Conservation (phyloP, 2,797 vertebrate species). For the Tenualosa thibaudeaui region DNA sequence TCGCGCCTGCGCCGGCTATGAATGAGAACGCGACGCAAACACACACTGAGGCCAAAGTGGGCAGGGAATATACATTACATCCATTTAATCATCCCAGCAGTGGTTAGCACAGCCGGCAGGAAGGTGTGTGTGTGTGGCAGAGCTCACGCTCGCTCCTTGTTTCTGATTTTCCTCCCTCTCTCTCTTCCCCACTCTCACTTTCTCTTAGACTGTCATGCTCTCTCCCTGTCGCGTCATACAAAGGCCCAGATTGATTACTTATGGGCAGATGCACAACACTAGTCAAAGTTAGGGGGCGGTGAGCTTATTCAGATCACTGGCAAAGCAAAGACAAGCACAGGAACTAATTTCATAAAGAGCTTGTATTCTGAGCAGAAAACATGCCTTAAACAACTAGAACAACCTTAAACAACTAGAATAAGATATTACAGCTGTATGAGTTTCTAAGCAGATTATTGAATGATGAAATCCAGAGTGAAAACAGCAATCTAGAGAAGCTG, state of each 20-base stretch:
- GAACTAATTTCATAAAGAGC: constrained; percentile 14
- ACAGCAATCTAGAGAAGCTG: background rate
- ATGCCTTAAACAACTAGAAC: background rate
- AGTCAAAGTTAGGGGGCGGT: constrained; percentile 22
- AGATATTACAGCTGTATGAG: background rate
- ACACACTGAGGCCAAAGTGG: constrained; percentile 69
- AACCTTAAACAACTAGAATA: background rate
- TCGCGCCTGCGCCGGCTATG: constrained; percentile 67
- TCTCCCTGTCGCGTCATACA: constrained; percentile 28
- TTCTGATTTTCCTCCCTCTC: constrained; percentile 31
- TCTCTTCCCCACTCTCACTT: constrained; percentile 20
- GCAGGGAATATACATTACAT: constrained; percentile 75
- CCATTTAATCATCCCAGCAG: constrained; percentile 74
- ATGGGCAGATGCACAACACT: constrained; percentile 21
- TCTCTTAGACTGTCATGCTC: constrained; percentile 39
- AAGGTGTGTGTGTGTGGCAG: constrained; percentile 30
- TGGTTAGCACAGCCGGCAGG: constrained; percentile 59
- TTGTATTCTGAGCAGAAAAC: background rate
- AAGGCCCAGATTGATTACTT: constrained; percentile 69
- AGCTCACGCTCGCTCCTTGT: constrained; percentile 30
- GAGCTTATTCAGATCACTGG: background rate
- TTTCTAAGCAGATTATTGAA: background rate
- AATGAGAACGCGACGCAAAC: constrained; percentile 73
- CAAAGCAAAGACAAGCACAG: constrained; percentile 1
- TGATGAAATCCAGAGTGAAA: background rate